Evolutionary conservation across 2,113 vertebrate species (phyloP).

Genomic region (Centropristis striata): DNA sequence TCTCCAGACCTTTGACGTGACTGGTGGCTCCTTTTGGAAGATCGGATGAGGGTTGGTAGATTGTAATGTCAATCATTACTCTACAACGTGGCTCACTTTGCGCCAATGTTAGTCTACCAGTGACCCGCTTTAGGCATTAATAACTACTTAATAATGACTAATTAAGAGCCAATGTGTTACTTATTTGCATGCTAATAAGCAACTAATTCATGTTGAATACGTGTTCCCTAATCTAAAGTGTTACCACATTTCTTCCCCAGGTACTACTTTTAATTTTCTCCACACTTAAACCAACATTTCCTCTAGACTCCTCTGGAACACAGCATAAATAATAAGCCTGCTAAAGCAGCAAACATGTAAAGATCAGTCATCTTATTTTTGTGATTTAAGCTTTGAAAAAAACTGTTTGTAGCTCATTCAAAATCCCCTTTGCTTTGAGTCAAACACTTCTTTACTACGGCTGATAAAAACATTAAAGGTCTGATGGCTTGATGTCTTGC

Average conservation of each 20-base stretch:
- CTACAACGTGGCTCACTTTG: too few relatives aligned
- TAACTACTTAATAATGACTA: too few relatives aligned
- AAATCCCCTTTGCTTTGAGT: slow-evolving; percentile 6
- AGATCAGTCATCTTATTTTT: not conserved
- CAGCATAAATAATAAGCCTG: not conserved
- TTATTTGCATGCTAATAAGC: too few relatives aligned
- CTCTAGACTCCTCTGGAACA: not conserved
- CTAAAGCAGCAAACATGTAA: not conserved
- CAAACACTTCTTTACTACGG: not conserved
- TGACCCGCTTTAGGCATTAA: too few relatives aligned
- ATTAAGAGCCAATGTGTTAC: too few relatives aligned
- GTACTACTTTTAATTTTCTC: not conserved
- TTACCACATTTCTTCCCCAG: not conserved
- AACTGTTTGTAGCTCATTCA: slow-evolving; percentile 6
- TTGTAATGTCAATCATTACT: too few relatives aligned
- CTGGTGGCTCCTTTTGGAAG: too few relatives aligned
- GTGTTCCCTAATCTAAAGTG: too few relatives aligned
- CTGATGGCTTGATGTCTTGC: slow-evolving; percentile 10
- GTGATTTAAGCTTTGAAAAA: slow-evolving; percentile 3
- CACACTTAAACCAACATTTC: not conserved
- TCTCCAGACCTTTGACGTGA: too few relatives aligned
- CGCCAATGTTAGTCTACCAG: too few relatives aligned
- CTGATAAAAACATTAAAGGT: slow-evolving; percentile 5
- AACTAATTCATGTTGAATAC: too few relatives aligned
- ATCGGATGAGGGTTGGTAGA: too few relatives aligned